Conservation (phyloP, 1,140 invertebrate genomes). For the Bombus ignitus region DNA sequence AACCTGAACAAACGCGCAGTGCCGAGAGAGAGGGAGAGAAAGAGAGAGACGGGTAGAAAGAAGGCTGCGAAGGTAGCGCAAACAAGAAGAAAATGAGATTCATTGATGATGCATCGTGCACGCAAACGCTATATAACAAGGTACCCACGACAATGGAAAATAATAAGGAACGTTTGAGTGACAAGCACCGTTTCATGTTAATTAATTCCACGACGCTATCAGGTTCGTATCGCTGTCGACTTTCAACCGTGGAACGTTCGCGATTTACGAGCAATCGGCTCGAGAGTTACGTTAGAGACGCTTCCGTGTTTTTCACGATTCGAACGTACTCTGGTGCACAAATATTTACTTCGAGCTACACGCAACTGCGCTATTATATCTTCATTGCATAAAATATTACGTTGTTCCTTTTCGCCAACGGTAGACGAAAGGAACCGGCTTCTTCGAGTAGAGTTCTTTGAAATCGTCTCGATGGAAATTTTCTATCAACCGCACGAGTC, state of each 20-base stretch:
- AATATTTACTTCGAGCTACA: conserved; percentile 18
- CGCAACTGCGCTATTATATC: neutral
- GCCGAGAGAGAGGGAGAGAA: neutral
- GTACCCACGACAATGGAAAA: neutral
- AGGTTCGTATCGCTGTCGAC: neutral
- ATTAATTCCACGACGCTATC: neutral
- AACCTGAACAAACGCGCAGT: neutral
- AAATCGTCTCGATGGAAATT: neutral
- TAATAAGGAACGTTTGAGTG: neutral
- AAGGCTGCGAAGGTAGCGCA: neutral
- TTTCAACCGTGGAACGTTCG: neutral
- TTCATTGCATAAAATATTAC: conserved; percentile 12
- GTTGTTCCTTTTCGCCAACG: neutral
- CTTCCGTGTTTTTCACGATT: conserved; percentile 1
- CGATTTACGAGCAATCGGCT: neutral
- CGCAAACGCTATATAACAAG: neutral
- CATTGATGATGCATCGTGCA: neutral
- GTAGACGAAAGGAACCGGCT: too few relatives aligned
- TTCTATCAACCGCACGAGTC: neutral
- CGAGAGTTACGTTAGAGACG: neutral
- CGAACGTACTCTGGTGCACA: neutral
- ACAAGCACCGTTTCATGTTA: neutral
- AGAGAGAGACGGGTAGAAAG: neutral
- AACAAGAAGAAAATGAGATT: neutral
- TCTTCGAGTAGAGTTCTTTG: too few relatives aligned